Percentiles rank a stretch among this genome's conserved stretches.
phyloP scores from a whole-genome alignment of 2,797 vertebrate genomes.

The Tragopan temminckii region DNA sequence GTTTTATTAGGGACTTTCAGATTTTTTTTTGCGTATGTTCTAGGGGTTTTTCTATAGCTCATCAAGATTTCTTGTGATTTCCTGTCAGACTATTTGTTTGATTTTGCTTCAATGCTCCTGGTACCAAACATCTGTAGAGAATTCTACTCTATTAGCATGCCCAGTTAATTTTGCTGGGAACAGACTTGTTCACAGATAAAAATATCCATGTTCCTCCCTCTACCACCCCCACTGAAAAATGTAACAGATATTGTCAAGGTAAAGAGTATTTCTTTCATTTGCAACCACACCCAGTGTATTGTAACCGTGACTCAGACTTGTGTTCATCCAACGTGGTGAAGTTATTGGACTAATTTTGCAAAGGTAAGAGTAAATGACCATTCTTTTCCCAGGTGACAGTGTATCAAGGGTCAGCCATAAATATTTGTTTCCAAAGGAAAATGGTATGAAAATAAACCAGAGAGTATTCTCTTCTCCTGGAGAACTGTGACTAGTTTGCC shows the following conservation, averaged over 20 bases:
- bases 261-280: slow-evolving; percentile 32
- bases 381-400: not conserved
- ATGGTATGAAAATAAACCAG: not conserved
- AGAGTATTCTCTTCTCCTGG: not conserved
- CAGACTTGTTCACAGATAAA: not conserved
- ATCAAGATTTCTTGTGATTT: not conserved
- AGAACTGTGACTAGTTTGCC: not conserved
- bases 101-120: not conserved
- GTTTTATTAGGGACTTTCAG: not conserved
- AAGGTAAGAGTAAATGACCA: not conserved
- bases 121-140: not conserved
- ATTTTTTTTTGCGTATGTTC: not conserved
- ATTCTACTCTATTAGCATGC: not conserved
- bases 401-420: not conserved
- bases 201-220: not conserved
- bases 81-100: not conserved
- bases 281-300: slow-evolving; percentile 5
- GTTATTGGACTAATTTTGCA: not conserved
- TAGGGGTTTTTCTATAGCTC: not conserved
- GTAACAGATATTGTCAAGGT: slow-evolving; percentile 21
- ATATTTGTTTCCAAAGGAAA: not conserved
- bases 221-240: accelerated
- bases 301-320: slow-evolving; percentile 42
- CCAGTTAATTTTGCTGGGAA: not conserved
- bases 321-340: not conserved